Evolutionary conservation across 2,113 vertebrate genomes (phyloP), one percentile per base, ranked within the genome.

Genomic region (Emydocephalus ijimae): DNA sequence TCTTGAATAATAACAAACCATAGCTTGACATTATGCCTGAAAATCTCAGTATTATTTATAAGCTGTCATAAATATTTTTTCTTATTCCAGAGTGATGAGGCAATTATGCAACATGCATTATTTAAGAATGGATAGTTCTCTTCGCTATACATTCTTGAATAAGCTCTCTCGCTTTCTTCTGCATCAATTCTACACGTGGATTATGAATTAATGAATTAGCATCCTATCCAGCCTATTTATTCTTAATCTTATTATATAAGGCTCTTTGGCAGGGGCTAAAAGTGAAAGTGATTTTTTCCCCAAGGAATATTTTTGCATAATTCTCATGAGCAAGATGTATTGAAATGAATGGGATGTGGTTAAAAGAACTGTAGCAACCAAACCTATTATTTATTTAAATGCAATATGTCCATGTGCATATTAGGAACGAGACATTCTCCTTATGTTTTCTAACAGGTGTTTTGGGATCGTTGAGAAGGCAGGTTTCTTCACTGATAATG

Each of bases 51-150:
- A 5, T 23, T 87, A n/a, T 50, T 81, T 61, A 87, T 34, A 89
- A 91, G 56, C 93, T 93, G 92, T 89, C 92, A 93, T 0, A 15
- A 50, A 3, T 88, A 90, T 91, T 93, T 52, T 0, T 52, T 94
- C 59, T 93, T 48, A 94, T 94, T 93, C 90, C 48, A 56, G 92
- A 86, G 50, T 56, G 26, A 88, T 87, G 50, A 57, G 55, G 21
- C 74, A 57, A 43, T 91, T 48, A 24, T 59, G 43, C 45, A 26
- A 24, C 23, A 18, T 18, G 48, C 34, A 59, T 86, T 57, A 18
- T 86, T 55, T 24, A 85, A n/a, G 14, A 85, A 85, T 55, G 24
- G 26, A 57, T 92, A 3, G 54, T 54, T 1, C 1, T 54, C 1
- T 54, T 93, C 69, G 92, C 0, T 90, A n/a, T 2, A 57, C 43